A percentile compares a stretch with the other conserved stretches of the same genome.
Evolutionary conservation across 2,888 invertebrate genomes (phyloP).

Genomic region (Patella pellucida): DNA sequence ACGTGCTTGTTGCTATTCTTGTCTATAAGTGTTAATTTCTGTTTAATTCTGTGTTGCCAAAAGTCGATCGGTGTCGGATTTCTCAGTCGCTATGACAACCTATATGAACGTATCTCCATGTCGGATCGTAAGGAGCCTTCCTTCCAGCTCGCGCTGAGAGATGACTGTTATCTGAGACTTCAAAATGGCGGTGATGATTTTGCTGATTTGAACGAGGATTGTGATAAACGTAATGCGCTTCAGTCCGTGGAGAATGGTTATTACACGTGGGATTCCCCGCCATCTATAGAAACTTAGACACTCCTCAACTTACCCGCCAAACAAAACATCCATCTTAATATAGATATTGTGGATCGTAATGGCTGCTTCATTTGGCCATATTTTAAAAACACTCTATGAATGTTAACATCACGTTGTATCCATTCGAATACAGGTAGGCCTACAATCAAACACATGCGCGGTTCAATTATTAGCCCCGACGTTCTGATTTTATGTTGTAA

Average conservation of each 20-base stretch:
- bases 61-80: neutral
- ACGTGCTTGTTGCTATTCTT: neutral
- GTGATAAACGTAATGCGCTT: neutral
- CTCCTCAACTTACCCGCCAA: too few relatives aligned
- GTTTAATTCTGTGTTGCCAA: neutral
- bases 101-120: constrained; percentile 4
- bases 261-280: constrained; percentile 5
- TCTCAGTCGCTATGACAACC: neutral
- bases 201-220: neutral
- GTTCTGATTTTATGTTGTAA: too few relatives aligned
- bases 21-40: neutral
- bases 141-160: neutral
- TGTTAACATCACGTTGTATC: too few relatives aligned
- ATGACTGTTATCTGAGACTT: neutral
- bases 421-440: too few relatives aligned
- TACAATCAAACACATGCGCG: too few relatives aligned
- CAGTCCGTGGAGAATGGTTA: constrained; percentile 4
- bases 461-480: too few relatives aligned
- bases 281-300: constrained; percentile 1
- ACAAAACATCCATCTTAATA: too few relatives aligned
- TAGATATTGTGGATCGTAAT: too few relatives aligned
- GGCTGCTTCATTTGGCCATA: too few relatives aligned
- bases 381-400: too few relatives aligned
- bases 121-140: neutral
- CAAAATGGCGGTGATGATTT: constrained; percentile 7